These are phyloP conservation scores for Sprattus sprattus DNA, from an alignment of 2,113 vertebrate species.

Conservation along the genomic window DNA sequence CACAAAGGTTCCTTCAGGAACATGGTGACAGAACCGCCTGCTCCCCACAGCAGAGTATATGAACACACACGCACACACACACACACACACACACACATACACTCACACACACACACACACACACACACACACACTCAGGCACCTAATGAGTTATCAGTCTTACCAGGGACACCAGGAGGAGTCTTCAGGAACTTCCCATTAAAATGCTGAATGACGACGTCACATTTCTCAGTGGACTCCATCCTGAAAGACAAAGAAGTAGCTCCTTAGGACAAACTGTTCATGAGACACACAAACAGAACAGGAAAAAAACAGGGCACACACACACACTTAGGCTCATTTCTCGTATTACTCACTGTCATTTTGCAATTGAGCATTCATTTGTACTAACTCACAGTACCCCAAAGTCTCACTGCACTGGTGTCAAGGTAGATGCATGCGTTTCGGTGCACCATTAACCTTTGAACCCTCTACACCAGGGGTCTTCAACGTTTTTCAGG, in stretches of 20 bases:
- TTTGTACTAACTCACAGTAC: not conserved
- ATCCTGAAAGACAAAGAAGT: slow-evolving; percentile 67
- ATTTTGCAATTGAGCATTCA: too few relatives aligned
- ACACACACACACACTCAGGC: not conserved
- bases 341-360: too few relatives aligned
- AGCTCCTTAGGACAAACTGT: not conserved
- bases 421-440: too few relatives aligned
- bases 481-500: too few relatives aligned
- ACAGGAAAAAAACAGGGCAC: not conserved
- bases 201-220: slow-evolving; percentile 89
- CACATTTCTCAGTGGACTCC: slow-evolving; percentile 92
- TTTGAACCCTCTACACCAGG: too few relatives aligned
- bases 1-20: not conserved
- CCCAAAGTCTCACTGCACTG: too few relatives aligned
- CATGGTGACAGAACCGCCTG: not conserved
- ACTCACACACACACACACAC: slow-evolving; percentile 19
- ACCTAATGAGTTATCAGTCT: slow-evolving; percentile 30
- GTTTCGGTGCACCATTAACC: too few relatives aligned
- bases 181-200: slow-evolving; percentile 91
- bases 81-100: not conserved
- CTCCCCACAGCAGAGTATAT: not conserved
- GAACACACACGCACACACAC: slow-evolving; percentile 11
- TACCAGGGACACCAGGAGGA: slow-evolving; percentile 88
- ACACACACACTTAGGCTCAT: not conserved
- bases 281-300: not conserved